A percentile compares a stretch with the other conserved stretches of the same genome.
Conservation (phyloP, 2,113 vertebrate genomes). For the Anas platyrhynchos region DNA sequence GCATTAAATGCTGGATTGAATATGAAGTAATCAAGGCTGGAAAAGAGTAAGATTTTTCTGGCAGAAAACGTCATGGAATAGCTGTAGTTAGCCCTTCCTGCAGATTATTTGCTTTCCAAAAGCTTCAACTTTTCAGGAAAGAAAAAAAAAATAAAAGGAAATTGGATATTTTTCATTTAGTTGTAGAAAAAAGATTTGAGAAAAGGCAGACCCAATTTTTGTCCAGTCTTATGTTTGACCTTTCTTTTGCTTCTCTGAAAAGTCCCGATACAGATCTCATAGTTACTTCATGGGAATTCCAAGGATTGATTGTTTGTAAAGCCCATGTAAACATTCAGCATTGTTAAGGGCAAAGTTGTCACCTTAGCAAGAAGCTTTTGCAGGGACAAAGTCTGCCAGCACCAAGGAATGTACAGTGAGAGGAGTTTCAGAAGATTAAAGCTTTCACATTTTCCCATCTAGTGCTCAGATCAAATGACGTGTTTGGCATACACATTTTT, state of each 20-base stretch:
- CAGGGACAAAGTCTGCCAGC: not conserved
- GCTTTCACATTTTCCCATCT: not conserved
- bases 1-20: not conserved
- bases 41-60: not conserved
- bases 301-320: slow-evolving; percentile 48
- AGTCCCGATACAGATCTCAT: slow-evolving; percentile 19
- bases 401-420: not conserved
- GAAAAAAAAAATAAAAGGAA: not conserved
- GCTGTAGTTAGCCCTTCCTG: not conserved
- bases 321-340: slow-evolving; percentile 4
- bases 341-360: slow-evolving; percentile 1
- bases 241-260: slow-evolving; percentile 26
- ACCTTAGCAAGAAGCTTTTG: slow-evolving; percentile 3
- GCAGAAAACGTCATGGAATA: not conserved
- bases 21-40: not conserved
- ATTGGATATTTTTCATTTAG: not conserved
- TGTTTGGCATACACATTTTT: not conserved
- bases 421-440: not conserved
- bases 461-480: not conserved
- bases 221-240: not conserved
- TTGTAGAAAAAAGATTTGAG: not conserved
- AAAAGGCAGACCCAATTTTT: not conserved
- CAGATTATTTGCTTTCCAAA: not conserved
- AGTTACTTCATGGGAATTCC: slow-evolving; percentile 14
- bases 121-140: not conserved